Conservation (phyloP, 2,113 vertebrate genomes). For the Channa maculata region DNA sequence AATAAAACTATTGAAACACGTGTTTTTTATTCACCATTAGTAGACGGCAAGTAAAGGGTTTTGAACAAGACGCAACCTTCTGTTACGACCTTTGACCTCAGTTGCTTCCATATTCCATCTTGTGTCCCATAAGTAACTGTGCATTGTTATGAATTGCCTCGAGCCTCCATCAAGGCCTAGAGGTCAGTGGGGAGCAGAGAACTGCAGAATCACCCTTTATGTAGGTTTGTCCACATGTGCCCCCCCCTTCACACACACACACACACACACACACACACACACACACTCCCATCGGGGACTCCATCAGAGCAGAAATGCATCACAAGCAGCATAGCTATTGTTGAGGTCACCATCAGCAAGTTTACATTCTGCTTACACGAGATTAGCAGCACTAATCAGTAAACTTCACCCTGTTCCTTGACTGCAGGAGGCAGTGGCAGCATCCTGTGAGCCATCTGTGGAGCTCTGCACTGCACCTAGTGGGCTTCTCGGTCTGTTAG, state of each 20-base stretch:
- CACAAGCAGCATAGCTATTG: slow-evolving; percentile 46
- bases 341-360: slow-evolving; percentile 68
- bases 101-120: too few species aligned
- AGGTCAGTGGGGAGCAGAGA: slow-evolving; percentile 57
- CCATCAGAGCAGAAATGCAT: slow-evolving; percentile 64
- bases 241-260: too few species aligned
- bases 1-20: too few species aligned
- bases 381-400: slow-evolving; percentile 43
- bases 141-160: slow-evolving; percentile 21
- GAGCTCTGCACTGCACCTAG: background rate
- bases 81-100: too few species aligned
- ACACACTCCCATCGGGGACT: slow-evolving; percentile 17
- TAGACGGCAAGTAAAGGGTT: too few species aligned
- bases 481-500: background rate
- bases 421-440: slow-evolving; percentile 33
- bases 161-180: slow-evolving; percentile 48
- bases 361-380: slow-evolving; percentile 66
- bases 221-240: slow-evolving; percentile 31
- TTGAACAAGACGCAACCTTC: too few species aligned
- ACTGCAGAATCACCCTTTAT: slow-evolving; percentile 47
- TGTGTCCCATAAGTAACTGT: background rate
- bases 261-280: too few species aligned
- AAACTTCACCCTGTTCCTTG: slow-evolving; percentile 15
- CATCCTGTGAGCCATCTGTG: slow-evolving; percentile 18
- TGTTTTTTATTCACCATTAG: too few species aligned